Evolutionary conservation across 2,797 vertebrate genomes (phyloP), one percentile per base, ranked within the genome.

Genomic region (Eulemur rubriventer): DNA sequence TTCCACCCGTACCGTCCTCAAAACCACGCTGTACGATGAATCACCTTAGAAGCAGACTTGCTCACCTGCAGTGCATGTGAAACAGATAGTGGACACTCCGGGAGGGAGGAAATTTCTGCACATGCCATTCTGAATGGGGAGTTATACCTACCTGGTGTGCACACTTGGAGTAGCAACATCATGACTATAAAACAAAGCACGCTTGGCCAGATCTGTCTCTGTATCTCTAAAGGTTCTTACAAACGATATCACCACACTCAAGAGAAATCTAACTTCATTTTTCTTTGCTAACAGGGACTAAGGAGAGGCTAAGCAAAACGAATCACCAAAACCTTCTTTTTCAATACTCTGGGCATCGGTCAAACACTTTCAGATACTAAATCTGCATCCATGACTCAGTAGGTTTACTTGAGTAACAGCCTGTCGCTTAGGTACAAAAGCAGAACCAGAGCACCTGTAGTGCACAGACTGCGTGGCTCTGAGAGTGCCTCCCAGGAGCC

Each of bases 291-390:
- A 78, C 33, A 22, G 70, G 11, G 33, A 69, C 75, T 91, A 76
- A 69, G 41, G 0, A n/a, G 69, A 86, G 14, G 17, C 18, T 75
- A 59, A 85, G 63, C 33, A 89, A 67, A 70, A 90, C 1, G 12
- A 76, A 78, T 20, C n/a, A 91, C 4, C 24, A 76, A 33, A 35
- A 46, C 11, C 63, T 91, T 63, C 69, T 57, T 82, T 89, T 75
- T 61, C 65, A 57, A 10, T 41, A 75, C 78, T 38, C 70, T 46
- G 52, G 83, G 18, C 85, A 85, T 83, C 30, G 22, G 26, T 30
- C 55, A 72, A 94, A 75, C 50, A 33, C 83, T 96, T 33, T 70
- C 65, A 70, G 85, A 91, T 46, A 86, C 14, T n/a, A 93, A 88
- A 83, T n/a, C 69, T 22, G 69, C 11, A 46, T 38, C 80, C n/a